Conservation (phyloP, 2,797 vertebrate species). For the Rhincodon typus region DNA sequence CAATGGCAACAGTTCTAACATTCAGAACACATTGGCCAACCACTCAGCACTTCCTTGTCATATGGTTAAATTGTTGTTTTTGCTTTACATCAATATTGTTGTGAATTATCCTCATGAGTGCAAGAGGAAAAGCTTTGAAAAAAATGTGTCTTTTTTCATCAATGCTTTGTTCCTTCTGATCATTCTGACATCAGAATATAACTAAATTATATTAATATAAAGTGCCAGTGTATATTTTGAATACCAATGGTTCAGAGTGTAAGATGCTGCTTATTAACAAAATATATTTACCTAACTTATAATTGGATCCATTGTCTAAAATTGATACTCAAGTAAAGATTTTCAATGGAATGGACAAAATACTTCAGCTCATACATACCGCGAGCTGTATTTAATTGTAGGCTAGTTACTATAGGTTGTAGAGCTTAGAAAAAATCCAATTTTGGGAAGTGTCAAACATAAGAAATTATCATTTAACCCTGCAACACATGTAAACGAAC, state of each 20-base stretch:
- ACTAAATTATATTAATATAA: background rate
- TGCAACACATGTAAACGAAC: background rate
- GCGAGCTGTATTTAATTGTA: background rate
- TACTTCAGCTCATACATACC: background rate
- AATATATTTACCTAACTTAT: background rate
- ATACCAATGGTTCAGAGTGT: background rate
- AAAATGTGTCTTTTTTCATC: no score
- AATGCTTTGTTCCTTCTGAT: background rate
- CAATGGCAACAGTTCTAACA: no score
- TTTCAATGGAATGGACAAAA: background rate
- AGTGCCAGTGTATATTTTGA: background rate
- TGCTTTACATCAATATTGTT: no score
- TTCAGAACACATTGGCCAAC: no score
- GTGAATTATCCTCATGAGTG: no score
- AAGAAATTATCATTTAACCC: background rate
- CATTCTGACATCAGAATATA: background rate
- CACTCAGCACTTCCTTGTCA: no score
- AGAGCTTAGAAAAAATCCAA: background rate
- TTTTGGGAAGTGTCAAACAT: background rate
- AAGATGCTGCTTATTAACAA: background rate
- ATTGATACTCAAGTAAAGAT: background rate
- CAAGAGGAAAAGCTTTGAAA: no score
- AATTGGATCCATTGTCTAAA: background rate
- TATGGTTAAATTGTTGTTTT: no score
- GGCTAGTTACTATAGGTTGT: background rate